Conservation (phyloP, 1,140 invertebrate species). For the Dendroctonus ponderosae region DNA sequence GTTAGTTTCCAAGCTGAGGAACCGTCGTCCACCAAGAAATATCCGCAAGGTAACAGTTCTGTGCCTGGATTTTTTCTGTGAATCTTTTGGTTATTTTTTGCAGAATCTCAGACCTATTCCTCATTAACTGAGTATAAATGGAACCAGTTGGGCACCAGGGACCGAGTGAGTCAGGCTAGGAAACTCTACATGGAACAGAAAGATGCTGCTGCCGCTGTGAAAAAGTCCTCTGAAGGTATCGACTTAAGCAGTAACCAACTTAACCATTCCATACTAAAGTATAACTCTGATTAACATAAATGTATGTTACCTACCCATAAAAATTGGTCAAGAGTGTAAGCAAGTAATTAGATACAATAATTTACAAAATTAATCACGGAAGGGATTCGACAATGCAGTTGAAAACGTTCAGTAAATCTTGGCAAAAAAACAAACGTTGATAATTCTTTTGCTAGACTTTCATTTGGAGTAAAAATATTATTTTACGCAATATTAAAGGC, state of each 20-base stretch:
- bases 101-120: slow-evolving; percentile 30
- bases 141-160: slow-evolving; percentile 39
- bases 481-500: too few species aligned
- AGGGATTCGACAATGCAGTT: too few species aligned
- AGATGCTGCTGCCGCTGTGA: slow-evolving; percentile 1
- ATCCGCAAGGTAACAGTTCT: slow-evolving; percentile 12
- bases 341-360: too few species aligned
- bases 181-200: slow-evolving; percentile 24
- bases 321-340: too few species aligned
- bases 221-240: slow-evolving; percentile 31
- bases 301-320: background rate
- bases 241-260: background rate
- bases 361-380: too few species aligned
- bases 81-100: slow-evolving; percentile 3
- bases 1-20: slow-evolving; percentile 42
- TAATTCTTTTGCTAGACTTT: too few species aligned
- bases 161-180: slow-evolving; percentile 39
- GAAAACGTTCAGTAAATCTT: too few species aligned
- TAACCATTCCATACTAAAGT: background rate
- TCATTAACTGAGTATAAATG: slow-evolving; percentile 43
- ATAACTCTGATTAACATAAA: background rate
- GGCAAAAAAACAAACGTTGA: too few species aligned
- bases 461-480: too few species aligned
- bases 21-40: slow-evolving; percentile 30
- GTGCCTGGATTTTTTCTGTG: background rate